phyloP scores from a whole-genome alignment of 2,113 vertebrate species.

The Etheostoma spectabile region DNA sequence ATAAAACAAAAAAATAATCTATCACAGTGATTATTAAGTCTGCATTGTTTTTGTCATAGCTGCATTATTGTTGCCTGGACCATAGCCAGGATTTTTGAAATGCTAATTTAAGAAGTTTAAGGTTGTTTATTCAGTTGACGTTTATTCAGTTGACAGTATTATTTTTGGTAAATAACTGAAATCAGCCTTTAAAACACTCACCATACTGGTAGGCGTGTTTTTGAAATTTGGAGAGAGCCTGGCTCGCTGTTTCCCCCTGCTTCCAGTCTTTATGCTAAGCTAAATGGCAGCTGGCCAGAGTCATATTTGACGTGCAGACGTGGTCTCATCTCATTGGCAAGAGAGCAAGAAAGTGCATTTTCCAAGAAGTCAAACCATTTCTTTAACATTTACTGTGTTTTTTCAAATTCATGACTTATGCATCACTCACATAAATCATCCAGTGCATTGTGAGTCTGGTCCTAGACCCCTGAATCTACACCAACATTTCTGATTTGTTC shows the following conservation, averaged over 20 bases:
- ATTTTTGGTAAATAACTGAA: background rate
- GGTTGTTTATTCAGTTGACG: too few species aligned
- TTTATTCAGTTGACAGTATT: background rate
- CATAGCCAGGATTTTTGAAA: background rate
- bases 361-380: background rate
- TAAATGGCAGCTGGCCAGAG: background rate
- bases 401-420: too few species aligned
- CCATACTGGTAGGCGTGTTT: background rate
- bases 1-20: background rate
- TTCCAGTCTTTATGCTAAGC: background rate
- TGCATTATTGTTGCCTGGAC: background rate
- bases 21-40: background rate
- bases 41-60: background rate
- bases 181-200: background rate
- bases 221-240: background rate
- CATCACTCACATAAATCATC: background rate
- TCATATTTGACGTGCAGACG: background rate
- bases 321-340: background rate
- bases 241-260: background rate
- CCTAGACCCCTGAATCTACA: background rate
- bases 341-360: background rate
- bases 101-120: background rate
- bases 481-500: background rate
- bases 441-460: background rate
- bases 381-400: background rate